Evolutionary conservation across 2,888 invertebrate genomes (phyloP), one percentile per base, ranked within the genome.

Genomic region (Ichneumoninae sp.): DNA sequence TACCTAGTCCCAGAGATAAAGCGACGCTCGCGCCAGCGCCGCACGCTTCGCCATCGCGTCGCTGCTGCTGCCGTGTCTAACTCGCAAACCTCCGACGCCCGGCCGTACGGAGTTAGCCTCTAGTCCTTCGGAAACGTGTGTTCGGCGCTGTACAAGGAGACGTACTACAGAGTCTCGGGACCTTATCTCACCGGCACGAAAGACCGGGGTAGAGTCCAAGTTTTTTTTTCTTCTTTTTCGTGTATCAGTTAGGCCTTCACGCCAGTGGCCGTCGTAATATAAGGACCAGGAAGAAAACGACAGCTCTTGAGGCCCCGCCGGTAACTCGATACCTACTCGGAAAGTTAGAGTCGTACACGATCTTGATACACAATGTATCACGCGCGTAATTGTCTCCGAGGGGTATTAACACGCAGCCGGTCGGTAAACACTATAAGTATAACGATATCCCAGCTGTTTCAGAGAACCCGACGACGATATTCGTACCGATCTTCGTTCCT

Each of bases 1-100:
- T 16, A 7, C 33, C 33, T 44, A 10, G 60, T 26, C 54, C 4
- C 26, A 22, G 69, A 83, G 83, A 84, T 80, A 84, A 78, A 81
- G 54, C 52, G 54, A 22, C 78, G 70, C 71, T 75, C 71, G 78
- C 82, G 72, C 74, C 74, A 62, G 16, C 47, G n/a, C 8, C 65
- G 44, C 57, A 16, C 44, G 44, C 40, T 40, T 40, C 40, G 10
- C 10, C 8, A 10, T 22, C 10, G 54, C 22, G 22, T 54, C 22
- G 54, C 54, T 54, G 54, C 62, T 6, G 62, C 44, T 19, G 19
- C 50, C 22, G 65, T 65, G 50, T 75, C 62, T 65, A 62, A 19
- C n/a, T 57, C 57, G 57, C 22, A 10, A 57, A 26, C 57, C 10
- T 26, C 10, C 13, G 26, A 26, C 57, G 26, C 5, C n/a, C 33